phyloP scores from a whole-genome alignment of 2,113 vertebrate genomes.

The Danio rerio region DNA sequence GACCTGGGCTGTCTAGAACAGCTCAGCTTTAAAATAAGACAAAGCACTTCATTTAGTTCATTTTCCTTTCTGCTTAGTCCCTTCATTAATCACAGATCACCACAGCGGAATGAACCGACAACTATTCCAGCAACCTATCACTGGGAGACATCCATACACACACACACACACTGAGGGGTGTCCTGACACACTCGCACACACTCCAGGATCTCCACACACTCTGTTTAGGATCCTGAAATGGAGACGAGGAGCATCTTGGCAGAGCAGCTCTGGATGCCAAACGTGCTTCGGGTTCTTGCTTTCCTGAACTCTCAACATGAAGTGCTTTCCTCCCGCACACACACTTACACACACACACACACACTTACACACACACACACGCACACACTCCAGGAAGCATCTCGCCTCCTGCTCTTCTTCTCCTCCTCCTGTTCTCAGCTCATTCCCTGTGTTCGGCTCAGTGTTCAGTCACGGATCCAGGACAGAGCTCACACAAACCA shows the following conservation, averaged over 20 bases:
- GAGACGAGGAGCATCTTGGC: constrained; percentile 35
- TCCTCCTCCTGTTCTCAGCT: constrained; percentile 30
- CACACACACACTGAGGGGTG: background rate
- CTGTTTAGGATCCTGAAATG: constrained; percentile 21
- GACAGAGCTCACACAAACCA: background rate
- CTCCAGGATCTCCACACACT: constrained; percentile 26
- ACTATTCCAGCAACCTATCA: too few relatives aligned
- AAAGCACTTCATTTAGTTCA: too few relatives aligned
- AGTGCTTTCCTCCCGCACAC: constrained; percentile 15
- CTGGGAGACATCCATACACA: too few relatives aligned
- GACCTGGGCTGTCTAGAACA: too few relatives aligned
- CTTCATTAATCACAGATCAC: too few relatives aligned
- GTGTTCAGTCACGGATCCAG: background rate
- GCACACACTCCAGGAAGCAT: too few relatives aligned
- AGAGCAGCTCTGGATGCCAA: constrained; percentile 13
- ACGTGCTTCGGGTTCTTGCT: constrained; percentile 31
- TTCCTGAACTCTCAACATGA: constrained; percentile 9
- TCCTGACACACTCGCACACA: constrained; percentile 33
- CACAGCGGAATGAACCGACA: too few relatives aligned
- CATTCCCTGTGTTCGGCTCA: background rate
- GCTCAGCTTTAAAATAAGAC: too few relatives aligned
- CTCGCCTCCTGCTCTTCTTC: background rate
- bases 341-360: background rate
- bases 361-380: too few relatives aligned
- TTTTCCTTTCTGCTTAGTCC: too few relatives aligned